Evolutionary conservation across 2,797 vertebrate species (phyloP), one percentile per base, ranked within the genome.

Genomic region (Melanotaenia parkinsoni): DNA sequence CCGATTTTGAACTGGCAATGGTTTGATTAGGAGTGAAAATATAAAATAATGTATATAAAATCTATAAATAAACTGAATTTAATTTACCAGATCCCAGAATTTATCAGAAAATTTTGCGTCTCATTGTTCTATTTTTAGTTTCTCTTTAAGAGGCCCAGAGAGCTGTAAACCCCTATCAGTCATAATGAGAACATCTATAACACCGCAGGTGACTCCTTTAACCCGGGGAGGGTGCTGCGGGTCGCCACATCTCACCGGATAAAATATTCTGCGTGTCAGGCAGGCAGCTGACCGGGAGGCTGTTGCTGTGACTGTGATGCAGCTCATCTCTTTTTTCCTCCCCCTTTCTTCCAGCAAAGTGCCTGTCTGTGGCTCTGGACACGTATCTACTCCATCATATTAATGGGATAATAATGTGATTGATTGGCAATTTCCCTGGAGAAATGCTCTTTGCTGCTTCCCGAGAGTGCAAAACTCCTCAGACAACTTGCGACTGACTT

Each of bases 351-450:
- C 37, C 58, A 40, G 66, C 58, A 51, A 1, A 69, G 58, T 3
- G 65, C 51, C 54, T 5, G 62, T 40, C 54, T 40, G 10, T 3
- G 61, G 70, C 22, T 69, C 64, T 70, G 76, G 73, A 80, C 78
- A 76, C 56, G 74, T 70, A 60, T 66, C 78, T 67, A 84, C 76
- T 86, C 81, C 79, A 80, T 89, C 86, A 80, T 80, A 83, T 83
- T 84, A 78, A 90, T 83, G 85, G 76, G 76, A 54, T 77, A 56
- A 77, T 86, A 63, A 81, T 67, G 76, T 81, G 81, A 86, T 78
- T 81, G 74, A 84, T 83, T 68, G 71, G 26, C 72, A 63, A 13
- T 77, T 58, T 72, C 74, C 54, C 32, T 2, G 24, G 70, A 81
- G 78, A 64, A 54, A 60, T 6, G 50, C 28, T 54, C 47, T 67